Percentiles rank a stretch among this genome's conserved stretches.
Evolutionary conservation across 2,113 vertebrate genomes (phyloP).

Genomic region (Ranitomeya variabilis): DNA sequence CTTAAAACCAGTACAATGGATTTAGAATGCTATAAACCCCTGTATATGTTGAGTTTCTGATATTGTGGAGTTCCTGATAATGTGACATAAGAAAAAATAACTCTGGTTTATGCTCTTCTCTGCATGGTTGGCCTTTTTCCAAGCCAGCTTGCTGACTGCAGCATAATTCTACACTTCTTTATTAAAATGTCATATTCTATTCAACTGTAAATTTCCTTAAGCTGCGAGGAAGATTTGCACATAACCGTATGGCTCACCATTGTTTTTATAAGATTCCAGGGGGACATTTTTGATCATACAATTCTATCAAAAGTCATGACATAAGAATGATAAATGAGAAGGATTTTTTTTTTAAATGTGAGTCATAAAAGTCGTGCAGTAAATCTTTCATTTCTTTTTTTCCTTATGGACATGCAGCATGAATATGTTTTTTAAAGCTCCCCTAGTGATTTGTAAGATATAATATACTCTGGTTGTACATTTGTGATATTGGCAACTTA

Average conservation of each 20-base stretch:
- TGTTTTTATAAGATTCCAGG: conserved; percentile 62
- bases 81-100: conserved; percentile 48
- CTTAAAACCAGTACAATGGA: neutral
- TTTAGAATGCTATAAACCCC: neutral
- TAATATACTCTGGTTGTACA: neutral
- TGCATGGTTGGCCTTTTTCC: conserved; percentile 61
- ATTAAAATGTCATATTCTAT: conserved; percentile 68
- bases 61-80: neutral
- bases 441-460: neutral
- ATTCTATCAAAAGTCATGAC: conserved; percentile 39
- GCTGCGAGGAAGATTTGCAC: conserved; percentile 59
- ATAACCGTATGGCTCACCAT: conserved; percentile 57
- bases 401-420: neutral
- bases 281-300: conserved; percentile 46
- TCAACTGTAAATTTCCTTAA: conserved; percentile 64
- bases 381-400: neutral
- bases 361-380: neutral
- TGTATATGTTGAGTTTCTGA: neutral
- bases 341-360: neutral
- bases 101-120: conserved; percentile 60
- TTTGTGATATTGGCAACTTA: neutral
- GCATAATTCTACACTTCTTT: conserved; percentile 64
- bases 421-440: neutral
- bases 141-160: conserved; percentile 62
- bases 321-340: conserved; percentile 28